Evolutionary conservation across 2,888 invertebrate genomes (phyloP).

Genomic region (Rambutsinella grinnellia): DNA sequence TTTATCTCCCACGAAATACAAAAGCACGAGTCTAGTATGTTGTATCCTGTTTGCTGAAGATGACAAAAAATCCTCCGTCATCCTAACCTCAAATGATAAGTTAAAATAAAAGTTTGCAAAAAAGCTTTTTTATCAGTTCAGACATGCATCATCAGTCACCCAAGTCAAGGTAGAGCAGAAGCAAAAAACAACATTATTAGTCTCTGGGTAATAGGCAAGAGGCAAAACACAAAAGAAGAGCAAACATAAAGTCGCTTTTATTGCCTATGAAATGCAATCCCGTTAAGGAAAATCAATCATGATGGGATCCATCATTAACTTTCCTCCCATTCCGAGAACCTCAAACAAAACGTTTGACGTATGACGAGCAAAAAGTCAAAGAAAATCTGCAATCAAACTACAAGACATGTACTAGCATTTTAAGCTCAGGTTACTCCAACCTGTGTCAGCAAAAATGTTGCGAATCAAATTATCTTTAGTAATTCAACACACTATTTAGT

Average conservation of each 20-base stretch:
- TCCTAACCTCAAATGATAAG: conserved; percentile 1
- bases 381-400: too few relatives aligned
- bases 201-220: not conserved
- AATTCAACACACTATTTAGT: too few relatives aligned
- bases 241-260: not conserved
- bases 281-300: conserved; percentile 52
- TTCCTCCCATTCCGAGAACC: too few relatives aligned
- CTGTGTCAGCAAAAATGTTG: too few relatives aligned
- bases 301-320: too few relatives aligned
- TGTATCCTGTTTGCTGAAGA: conserved; percentile 32
- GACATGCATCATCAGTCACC: not conserved
- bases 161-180: not conserved
- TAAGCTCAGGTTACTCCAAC: too few relatives aligned
- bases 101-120: conserved; percentile 10
- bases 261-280: conserved; percentile 2
- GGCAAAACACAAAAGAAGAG: not conserved
- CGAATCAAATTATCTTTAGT: too few relatives aligned
- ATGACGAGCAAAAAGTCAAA: too few relatives aligned
- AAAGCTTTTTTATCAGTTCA: not conserved
- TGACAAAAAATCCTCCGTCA: conserved; percentile 40
- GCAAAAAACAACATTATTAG: not conserved
- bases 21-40: conserved; percentile 3
- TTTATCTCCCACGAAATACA: not conserved
- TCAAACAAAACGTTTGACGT: too few relatives aligned
- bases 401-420: too few relatives aligned